Evolutionary conservation across 2,888 invertebrate species (phyloP).

Genomic region (Dasysyrphus tricinctus): DNA sequence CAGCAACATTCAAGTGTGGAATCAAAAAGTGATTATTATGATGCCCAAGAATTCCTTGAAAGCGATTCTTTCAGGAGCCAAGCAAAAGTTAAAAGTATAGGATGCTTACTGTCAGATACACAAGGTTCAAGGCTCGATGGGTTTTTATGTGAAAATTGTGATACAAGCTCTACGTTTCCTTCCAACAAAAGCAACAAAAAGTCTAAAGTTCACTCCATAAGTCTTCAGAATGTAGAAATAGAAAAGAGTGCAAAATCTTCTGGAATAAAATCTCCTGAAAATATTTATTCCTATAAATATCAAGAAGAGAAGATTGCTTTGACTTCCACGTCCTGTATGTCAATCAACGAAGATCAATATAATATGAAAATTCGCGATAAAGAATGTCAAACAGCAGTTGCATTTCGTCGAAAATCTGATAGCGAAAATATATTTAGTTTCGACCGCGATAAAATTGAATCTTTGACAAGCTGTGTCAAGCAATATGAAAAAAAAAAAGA

Average conservation of each 20-base stretch:
- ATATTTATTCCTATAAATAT: conserved; percentile 74
- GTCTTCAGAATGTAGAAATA: conserved; percentile 89
- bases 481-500: conserved; percentile 80
- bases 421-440: conserved; percentile 89
- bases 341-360: conserved; percentile 62
- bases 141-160: conserved; percentile 85
- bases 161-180: conserved; percentile 87
- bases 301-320: not conserved
- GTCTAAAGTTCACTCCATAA: conserved; percentile 87
- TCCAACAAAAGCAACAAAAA: conserved; percentile 85
- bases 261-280: conserved; percentile 81
- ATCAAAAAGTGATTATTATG: conserved; percentile 89
- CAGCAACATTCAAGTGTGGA: conserved; percentile 89
- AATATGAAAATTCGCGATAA: conserved; percentile 78
- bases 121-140: conserved; percentile 82
- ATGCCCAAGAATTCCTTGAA: conserved; percentile 84
- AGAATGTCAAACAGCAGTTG: conserved; percentile 81
- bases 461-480: conserved; percentile 85
- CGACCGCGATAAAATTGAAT: conserved; percentile 90
- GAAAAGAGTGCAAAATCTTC: conserved; percentile 85
- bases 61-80: conserved; percentile 78
- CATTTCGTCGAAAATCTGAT: conserved; percentile 88
- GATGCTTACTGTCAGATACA: conserved; percentile 85
- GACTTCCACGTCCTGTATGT: not conserved
- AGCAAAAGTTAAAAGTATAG: conserved; percentile 85